Evolutionary conservation across 2,113 vertebrate species (phyloP).

Genomic region (Edolisoma coerulescens): DNA sequence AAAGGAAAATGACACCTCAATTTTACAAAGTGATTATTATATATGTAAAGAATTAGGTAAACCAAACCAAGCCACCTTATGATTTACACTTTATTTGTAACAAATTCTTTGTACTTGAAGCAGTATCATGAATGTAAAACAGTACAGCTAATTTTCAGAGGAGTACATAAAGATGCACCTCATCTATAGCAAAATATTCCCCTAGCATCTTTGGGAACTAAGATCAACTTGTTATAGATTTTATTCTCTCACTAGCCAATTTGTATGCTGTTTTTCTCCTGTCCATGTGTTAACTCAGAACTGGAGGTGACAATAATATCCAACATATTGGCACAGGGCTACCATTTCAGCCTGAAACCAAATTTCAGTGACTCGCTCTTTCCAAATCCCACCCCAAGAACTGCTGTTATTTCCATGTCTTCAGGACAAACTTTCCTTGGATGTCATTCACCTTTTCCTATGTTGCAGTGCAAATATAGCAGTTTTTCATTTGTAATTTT

Average conservation of each 20-base stretch:
- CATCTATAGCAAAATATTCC: conserved; percentile 33
- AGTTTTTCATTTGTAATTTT: neutral
- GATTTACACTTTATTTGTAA: conserved; percentile 63
- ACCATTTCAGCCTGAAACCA: neutral
- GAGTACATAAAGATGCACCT: conserved; percentile 4
- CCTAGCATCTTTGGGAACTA: conserved; percentile 22
- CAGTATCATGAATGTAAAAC: conserved; percentile 39
- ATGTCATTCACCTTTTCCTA: neutral
- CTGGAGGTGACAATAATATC: neutral
- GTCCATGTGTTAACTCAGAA: conserved; percentile 20
- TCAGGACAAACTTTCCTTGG: neutral
- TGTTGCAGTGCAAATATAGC: neutral
- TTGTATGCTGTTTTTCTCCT: conserved; percentile 3
- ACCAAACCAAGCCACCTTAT: conserved; percentile 45
- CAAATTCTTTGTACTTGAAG: conserved; percentile 35
- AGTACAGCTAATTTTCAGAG: conserved; percentile 42
- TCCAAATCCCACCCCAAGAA: neutral
- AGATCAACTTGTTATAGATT: neutral
- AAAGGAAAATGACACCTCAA: conserved; percentile 61
- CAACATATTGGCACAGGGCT: neutral
- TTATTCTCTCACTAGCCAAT: neutral
- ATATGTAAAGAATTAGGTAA: conserved; percentile 62
- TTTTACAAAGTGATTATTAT: conserved; percentile 64
- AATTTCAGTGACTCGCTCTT: neutral
- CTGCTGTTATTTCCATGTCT: neutral